Base-by-base conservation (phyloP, 2,888 invertebrate species). In the Pterobdella sp. region DNA sequence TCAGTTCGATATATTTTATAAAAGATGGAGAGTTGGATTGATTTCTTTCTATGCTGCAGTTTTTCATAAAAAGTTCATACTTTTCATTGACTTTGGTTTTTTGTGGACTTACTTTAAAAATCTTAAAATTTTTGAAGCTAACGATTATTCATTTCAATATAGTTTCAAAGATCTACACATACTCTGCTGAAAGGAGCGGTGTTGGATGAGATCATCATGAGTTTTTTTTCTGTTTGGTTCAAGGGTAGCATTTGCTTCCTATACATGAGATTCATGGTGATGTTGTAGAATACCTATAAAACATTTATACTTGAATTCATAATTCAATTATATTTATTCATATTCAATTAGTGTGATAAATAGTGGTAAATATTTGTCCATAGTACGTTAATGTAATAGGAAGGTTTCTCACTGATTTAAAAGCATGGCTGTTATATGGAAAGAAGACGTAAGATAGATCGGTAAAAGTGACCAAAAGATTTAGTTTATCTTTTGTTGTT, bases 121-220 rank as follows among this genome's bases (percentile, higher is more conserved):
- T 14, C 42, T 42, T n/a, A n/a, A n/a, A n/a, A n/a, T n/a, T n/a
- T n/a, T n/a, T n/a, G n/a, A n/a, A n/a, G n/a, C n/a, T n/a, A n/a
- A n/a, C n/a, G n/a, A n/a, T n/a, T n/a, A n/a, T n/a, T n/a, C n/a
- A 42, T 42, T 42, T 42, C 7, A 42, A 42, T 42, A 18, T 14
- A 42, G 7, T 42, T 42, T 42, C 18, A 42, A 42, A 42, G 7
- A 42, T 18, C 18, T 42, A 14, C 42, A 56, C 7, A 26, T 3
- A 56, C 60, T n/a, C 60, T 56, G 60, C n/a, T 56, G 60, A 26
- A 56, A 3, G 60, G 60, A 22, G 60, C 60, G n/a, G 60, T 26
- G 26, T 56, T 56, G 60, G 60, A 4, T 7, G 60, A 4, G 4
- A 56, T 7, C n/a, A 26, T 56, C n/a, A 56, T 56, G 60, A 26